Evolutionary conservation across 2,888 invertebrate genomes (phyloP).

Genomic region (Lepidocyrtinus sp.): DNA sequence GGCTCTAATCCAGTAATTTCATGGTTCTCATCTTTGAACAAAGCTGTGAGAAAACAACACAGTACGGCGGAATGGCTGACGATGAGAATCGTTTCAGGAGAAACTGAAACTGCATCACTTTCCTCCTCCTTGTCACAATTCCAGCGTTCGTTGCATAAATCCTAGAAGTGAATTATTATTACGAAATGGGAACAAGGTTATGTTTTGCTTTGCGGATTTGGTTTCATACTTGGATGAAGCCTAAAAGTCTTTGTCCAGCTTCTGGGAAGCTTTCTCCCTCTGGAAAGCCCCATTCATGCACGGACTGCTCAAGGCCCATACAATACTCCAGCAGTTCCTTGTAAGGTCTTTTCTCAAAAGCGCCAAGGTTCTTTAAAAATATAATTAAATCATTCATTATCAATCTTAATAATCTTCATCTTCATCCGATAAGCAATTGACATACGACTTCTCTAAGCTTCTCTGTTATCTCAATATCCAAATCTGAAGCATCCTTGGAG

Average conservation of each 20-base stretch:
- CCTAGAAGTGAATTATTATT: background rate
- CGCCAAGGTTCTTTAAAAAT: constrained; percentile 36
- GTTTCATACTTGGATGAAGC: constrained; percentile 20
- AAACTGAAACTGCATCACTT: background rate
- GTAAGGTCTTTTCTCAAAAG: constrained; percentile 22
- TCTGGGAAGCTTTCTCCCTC: constrained; percentile 45
- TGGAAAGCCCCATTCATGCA: constrained; percentile 33
- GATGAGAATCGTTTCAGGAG: background rate
- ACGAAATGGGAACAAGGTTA: too few relatives aligned
- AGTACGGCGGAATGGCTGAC: constrained; percentile 34
- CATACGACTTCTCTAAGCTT: constrained; percentile 45
- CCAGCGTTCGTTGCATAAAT: too few relatives aligned
- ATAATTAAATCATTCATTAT: background rate
- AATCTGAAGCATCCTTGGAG: background rate
- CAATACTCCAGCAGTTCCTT: constrained; percentile 16
- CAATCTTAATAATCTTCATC: background rate
- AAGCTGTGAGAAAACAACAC: constrained; percentile 10
- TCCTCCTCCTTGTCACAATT: constrained; percentile 19
- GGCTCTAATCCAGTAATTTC: constrained; percentile 24
- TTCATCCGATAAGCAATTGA: background rate
- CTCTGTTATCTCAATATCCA: background rate
- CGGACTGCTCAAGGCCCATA: background rate
- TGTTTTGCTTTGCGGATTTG: too few relatives aligned
- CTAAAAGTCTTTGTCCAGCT: constrained; percentile 33
- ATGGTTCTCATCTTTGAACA: background rate